Base-by-base conservation (phyloP, 1,140 invertebrate species). In the Palaemon carinicauda region DNA sequence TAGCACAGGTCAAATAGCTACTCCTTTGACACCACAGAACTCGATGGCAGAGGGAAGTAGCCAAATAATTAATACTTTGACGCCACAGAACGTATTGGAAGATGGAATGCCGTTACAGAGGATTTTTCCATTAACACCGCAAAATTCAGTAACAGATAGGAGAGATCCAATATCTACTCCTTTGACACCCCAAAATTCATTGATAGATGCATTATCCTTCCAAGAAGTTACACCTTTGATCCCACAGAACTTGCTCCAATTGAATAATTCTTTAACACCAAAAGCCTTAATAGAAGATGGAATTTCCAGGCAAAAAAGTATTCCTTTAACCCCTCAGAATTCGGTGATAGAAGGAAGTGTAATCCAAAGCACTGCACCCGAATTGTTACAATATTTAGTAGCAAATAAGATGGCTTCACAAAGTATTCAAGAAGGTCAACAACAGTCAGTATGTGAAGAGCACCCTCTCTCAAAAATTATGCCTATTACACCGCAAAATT, bases 401-500 rank as follows among this genome's bases (percentile, higher is more conserved):
- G 71, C 31, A 33, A n/a, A 19, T 31, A 50, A 15, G 17, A 75
- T 50, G 24, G 12, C 5, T 33, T 10, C 7, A 7, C 50, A 24
- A 79, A 27, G 9, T 14, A 79, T 10, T 1, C 1, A 41, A 24
- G 9, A 21, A 29, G 24, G n/a, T 52, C 75, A 41, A 78, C 75
- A 53, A 27, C 27, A n/a, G 24, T 14, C 75, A n/a, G 31, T 75
- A 3, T 5, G 7, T 17, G 73, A 21, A 17, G 41, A 14, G 5
- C 14, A 12, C 1, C 12, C n/a, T 51, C 12, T 17, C 7, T 51
- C n/a, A 52, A 27, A n/a, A 51, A 51, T 53, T 19, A 54, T 27
- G n/a, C 41, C 73, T 75, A 12, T 75, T 21, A 77, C 74, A 51
- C 41, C 74, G 52, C 74, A 77, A n/a, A 77, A 51, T 24, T 77